Base-by-base conservation (phyloP, 2,888 invertebrate species). In the Hypsopygia costalis region DNA sequence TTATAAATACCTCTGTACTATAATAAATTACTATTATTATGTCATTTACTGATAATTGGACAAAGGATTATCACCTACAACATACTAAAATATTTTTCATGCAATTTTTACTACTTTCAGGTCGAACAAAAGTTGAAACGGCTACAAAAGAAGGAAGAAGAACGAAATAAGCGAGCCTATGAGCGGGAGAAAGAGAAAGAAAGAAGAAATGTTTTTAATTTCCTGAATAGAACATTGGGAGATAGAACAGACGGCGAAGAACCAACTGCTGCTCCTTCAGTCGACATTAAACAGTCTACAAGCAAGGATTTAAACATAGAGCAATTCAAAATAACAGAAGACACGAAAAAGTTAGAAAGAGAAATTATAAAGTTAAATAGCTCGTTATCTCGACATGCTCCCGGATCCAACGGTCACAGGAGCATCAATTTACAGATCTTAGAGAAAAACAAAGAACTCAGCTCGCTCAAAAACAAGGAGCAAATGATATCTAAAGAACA, bases 261-360 rank as follows among this genome's bases (percentile, higher is more conserved):
- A 6, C 43, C 59, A 28, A 45, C 54, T 36, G 47, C 59, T 6
- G 44, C 52, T 21, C 32, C 59, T 1, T 36, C 61, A 4, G 46
- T 80, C 30, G 69, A 86, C 43, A 66, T 90, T 1, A 90, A 89
- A 54, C 81, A 90, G 44, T 89, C 91, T 8, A 89, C 93, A 0
- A 92, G 85, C 47, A 92, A 93, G 67, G 91, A 92, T 40, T 77
- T 95, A 28, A 95, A 94, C 64, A 93, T 95, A 27, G 93, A 93
- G 57, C 91, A 92, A 53, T 92, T 94, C 42, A 92, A 93, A 74
- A 88, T 94, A 42, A 91, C 91, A 1, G 94, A 95, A 77, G 92
- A 93, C 58, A 93, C 94, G 32, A 91, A 90, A 37, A 91, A 89
- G 60, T 81, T 93, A 29, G 93, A 94, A 65, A 90, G 85, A 25